Base-by-base conservation (phyloP, 2,888 invertebrate species). In the Macrophya annulata region DNA sequence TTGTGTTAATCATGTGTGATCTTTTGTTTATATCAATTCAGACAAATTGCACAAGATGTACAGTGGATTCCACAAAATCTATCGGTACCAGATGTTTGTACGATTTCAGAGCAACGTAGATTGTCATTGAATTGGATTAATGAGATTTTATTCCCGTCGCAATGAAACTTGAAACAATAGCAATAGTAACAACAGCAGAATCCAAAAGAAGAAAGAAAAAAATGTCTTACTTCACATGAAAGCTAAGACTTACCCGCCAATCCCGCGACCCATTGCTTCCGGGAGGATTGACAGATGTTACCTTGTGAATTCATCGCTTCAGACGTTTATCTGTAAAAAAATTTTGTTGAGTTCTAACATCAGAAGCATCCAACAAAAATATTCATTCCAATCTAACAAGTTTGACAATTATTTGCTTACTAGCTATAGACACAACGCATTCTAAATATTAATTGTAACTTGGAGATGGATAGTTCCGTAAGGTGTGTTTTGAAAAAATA, bases 191-290 rank as follows among this genome's bases (percentile, higher is more conserved):
- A n/a, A n/a, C 31, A 37, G 15, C n/a, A 37, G 17, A 37, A 17
- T 68, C 15, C n/a, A 55, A 68, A 5, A 25, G 15, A n/a, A n/a
- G n/a, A 55, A n/a, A 2, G n/a, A 55, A 8, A 55, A 55, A n/a
- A 62, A 25, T 62, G 21, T 62, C 25, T 21, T 25, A 6, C 31
- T 0, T 17, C 17, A 68, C 15, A 15, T 4, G 17, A 68, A 68
- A 25, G 37, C 37, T 37, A 21, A 74, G 8, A 25, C 74, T n/a
- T 5, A 77, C 77, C 77, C 25, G 55, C 55, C 25, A 25, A 37
- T 55, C 45, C 77, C 15, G 31, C 51, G 17, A 77, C 6, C 77
- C 77, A 77, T 55, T 77, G 77, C 77, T 77, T 77, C 77, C 21
- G 5, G 1, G 77, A 77, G 8, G 77, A 37, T 55, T 37, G 77